Conservation (phyloP, 2,797 vertebrate species). For the Cephalopachus bancanus region DNA sequence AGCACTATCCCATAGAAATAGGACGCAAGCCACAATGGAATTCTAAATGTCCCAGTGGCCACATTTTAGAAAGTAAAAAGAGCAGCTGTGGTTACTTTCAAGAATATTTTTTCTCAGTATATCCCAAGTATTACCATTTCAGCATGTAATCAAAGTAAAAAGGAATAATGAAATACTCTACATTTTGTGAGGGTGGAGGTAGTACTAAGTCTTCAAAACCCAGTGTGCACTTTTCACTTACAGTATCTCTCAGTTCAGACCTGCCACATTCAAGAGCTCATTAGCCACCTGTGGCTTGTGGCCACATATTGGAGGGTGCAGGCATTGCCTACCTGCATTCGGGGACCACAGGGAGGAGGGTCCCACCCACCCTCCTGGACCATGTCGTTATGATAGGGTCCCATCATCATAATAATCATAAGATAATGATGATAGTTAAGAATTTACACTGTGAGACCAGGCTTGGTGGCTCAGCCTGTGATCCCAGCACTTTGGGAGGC, state of each 20-base stretch:
- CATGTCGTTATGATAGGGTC: neutral
- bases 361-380: neutral
- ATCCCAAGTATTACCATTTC: too few species aligned
- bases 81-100: too few species aligned
- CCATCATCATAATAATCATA: neutral
- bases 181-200: neutral
- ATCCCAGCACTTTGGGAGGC: too few species aligned
- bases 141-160: too few species aligned
- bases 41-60: too few species aligned
- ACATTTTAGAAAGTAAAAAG: too few species aligned
- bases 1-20: too few species aligned
- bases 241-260: neutral
- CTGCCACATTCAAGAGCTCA: neutral
- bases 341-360: neutral
- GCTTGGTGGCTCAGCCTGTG: too few species aligned
- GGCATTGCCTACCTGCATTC: too few species aligned
- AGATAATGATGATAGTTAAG: neutral
- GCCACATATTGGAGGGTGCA: accelerated
- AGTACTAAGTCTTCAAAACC: neutral
- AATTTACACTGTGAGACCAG: neutral
- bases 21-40: too few species aligned
- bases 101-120: too few species aligned
- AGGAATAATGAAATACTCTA: neutral
- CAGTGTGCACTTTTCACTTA: neutral
- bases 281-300: neutral